A percentile compares a stretch with the other conserved stretches of the same genome.
Conservation (phyloP, 2,113 vertebrate genomes). For the Xenopus borealis region DNA sequence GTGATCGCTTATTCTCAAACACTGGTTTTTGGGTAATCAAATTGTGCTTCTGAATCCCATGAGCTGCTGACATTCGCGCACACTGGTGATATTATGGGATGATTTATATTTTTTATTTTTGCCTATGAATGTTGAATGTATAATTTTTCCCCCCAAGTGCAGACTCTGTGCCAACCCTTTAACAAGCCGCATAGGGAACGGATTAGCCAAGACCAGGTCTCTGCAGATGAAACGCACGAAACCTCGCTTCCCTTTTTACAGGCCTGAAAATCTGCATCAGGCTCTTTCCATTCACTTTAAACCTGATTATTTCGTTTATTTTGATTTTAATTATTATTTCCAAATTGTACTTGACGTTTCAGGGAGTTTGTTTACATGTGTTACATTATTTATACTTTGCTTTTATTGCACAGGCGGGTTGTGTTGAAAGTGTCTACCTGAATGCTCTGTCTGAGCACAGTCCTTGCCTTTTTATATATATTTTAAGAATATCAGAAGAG, state of each 20-base stretch:
- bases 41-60: conserved; percentile 50
- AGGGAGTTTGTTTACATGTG: conserved; percentile 13
- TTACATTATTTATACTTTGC: conserved; percentile 38
- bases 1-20: conserved; percentile 9
- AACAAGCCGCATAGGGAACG: conserved; percentile 96
- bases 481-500: conserved; percentile 7
- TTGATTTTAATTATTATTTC: conserved; percentile 38
- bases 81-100: conserved; percentile 81
- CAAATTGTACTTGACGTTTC: conserved; percentile 38
- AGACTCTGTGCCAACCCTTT: conserved; percentile 77
- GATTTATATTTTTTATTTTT: conserved; percentile 74
- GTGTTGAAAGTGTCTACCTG: conserved; percentile 26
- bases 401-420: conserved; percentile 39
- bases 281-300: conserved; percentile 1
- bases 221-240: conserved; percentile 65
- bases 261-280: not conserved
- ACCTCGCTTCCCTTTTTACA: conserved; percentile 39
- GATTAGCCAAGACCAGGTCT: conserved; percentile 74
- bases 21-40: not conserved
- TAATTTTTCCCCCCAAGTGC: conserved; percentile 67
- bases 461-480: conserved; percentile 6
- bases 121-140: conserved; percentile 78
- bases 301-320: conserved; percentile 9
- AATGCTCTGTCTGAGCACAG: conserved; percentile 34
- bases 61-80: conserved; percentile 66